Evolutionary conservation across 2,113 vertebrate species (phyloP), one percentile per base, ranked within the genome.

Genomic region (Otocyon megalotis): DNA sequence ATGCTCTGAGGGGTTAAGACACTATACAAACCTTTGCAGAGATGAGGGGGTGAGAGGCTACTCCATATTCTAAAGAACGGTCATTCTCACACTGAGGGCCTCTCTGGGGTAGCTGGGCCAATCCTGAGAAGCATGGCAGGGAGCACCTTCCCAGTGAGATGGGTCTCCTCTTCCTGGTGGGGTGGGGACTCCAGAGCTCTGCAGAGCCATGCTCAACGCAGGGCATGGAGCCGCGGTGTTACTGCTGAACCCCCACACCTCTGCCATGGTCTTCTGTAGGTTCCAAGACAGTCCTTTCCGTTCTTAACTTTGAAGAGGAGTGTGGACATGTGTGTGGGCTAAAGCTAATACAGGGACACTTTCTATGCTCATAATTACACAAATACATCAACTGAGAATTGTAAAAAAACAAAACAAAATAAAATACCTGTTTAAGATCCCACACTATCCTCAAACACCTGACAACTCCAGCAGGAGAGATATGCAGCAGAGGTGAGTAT

Each of bases 341-440:
- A 63, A 76, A 32, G 8, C 28, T 60, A 79, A 84, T 50, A n/a
- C 3, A 37, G 2, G 5, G 79, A 65, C 19, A 5, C 54, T 79
- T 69, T 77, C 53, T 84, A 58, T 63, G 71, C 50, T 79, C 53
- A 84, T 13, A 50, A 72, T 43, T 58, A 65, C 35, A 88, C 12
- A 67, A n/a, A 74, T 17, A 62, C 16, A 56, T 63, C 63, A 20
- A 88, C 50, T 74, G 65, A 76, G 77, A 83, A 95, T 53, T 71
- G 2, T 35, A 37, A 24, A 24, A 19, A 67, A 67, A 17, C 3
- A n/a, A 69, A 17, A n/a, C 14, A 67, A 67, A 67, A 32, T 14
- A 19, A 67, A 37, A 35, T 5, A 22, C 4, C 2, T 26, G 32
- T 22, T 43, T 43, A 88, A 72, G 58, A 76, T 22, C 37, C 15